Base-by-base conservation (phyloP, 2,113 vertebrate species). In the Misgurnus anguillicaudatus region DNA sequence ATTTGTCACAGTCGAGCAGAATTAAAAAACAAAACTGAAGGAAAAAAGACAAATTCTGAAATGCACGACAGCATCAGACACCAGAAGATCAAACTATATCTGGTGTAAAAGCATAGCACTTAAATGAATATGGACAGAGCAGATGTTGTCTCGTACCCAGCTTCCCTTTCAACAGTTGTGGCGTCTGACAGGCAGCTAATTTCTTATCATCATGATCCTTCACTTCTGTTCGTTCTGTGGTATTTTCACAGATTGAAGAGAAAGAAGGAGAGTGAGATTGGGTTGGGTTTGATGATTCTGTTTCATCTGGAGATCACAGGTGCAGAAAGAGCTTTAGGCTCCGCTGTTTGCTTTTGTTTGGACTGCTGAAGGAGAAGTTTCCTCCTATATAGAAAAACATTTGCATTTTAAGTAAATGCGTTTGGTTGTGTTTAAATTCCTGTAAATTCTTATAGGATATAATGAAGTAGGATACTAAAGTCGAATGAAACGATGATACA, bases 221-320 rank as follows among this genome's bases (percentile, higher is more conserved):
- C 61, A 68, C 4, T 66, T 47, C 9, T 10, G 24, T 78, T 80
- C 51, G 24, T 78, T 80, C 51, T 9, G n/a, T 65, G 13, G 48
- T 64, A 62, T 83, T 87, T 78, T 83, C 69, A 89, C 78, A 85
- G 79, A 83, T 82, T 82, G 77, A 53, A 75, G 61, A 75, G 74
- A 85, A 82, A 79, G 64, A 45, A 21, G 17, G 71, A 38, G 14
- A 74, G 31, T 13, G 48, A 64, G 58, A 48, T 67, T 60, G 47
- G 39, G 38, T 75, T 4, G 31, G 7, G 9, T 80, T 41, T 66
- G 60, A 41, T 14, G 65, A 69, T 60, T 78, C 67, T 66, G 71
- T 82, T 62, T 81, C 36, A 65, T 77, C 48, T 73, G 36, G 14
- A 78, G 68, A 81, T 80, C 72, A 74, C 47, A 79, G 70, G 36